Base-by-base conservation (phyloP, 1,140 invertebrate genomes). In the Meloidogyne floridensis region DNA sequence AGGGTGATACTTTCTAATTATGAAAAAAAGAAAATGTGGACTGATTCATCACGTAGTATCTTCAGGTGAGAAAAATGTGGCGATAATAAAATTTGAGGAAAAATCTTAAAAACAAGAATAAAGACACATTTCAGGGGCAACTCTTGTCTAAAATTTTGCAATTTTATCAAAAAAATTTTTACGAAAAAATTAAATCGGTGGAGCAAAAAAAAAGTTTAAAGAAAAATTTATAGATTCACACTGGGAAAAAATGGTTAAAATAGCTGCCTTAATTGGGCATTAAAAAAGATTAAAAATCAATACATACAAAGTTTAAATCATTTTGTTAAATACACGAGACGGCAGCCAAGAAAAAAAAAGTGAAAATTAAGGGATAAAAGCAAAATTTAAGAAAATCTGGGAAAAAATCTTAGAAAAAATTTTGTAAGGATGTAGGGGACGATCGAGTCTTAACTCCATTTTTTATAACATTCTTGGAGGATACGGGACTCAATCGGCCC, bases 181-280 rank as follows among this genome's bases (percentile, higher is more conserved):
- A 47, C 4, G 7, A 4, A 6, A 47, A 6, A 47, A 47, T 8
- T 47, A 47, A 47, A 47, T 47, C 47, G 47, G 47, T 47, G 70
- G 18, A 71, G 70, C 70, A 71, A 71, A 71, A 8, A 18, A 71
- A 71, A 71, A 32, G 32, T 32, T 20, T 42, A 71, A 71, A 71
- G 18, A 42, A 42, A 71, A 18, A 71, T 71, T 71, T 42, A 8
- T 71, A 18, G 6, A 71, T 71, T 71, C 5, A 18, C 32, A 42
- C 70, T 71, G 47, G 47, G 47, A 47, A 6, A 47, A 32, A 32
- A 47, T 47, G 7, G 47, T 6, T 47, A 47, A 47, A 47, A 47
- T 15, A 59, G 11, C 56, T 15, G 56, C 56, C 56, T 59, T 59
- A 47, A 47, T 59, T 5, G 13, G 56, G 13, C 11, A 15, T 15